These are phyloP conservation scores for Chrysolina oricalcia DNA, from an alignment of 2,888 invertebrate genomes.

Conservation along the genomic window DNA sequence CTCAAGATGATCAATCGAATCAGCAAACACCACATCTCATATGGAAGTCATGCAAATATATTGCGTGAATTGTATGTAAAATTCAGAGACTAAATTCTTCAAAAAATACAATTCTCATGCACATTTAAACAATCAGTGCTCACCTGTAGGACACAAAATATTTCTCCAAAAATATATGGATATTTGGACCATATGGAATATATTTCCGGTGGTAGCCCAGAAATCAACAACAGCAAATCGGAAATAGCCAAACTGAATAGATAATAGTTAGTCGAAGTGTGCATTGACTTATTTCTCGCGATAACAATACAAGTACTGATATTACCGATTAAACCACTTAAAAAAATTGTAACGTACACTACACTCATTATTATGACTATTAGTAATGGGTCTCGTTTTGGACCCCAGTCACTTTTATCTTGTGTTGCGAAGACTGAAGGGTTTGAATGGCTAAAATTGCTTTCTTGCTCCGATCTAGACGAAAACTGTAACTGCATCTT, in stretches of 20 bases:
- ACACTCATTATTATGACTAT: slow-evolving; percentile 80
- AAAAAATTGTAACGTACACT: slow-evolving; percentile 80
- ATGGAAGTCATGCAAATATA: too few relatives aligned
- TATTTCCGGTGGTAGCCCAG: slow-evolving; percentile 88
- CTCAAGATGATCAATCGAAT: too few relatives aligned
- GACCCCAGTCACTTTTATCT: slow-evolving; percentile 62
- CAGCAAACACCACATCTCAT: too few relatives aligned
- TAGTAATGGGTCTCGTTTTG: slow-evolving; percentile 75
- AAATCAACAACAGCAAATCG: slow-evolving; percentile 81
- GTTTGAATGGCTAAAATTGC: neutral
- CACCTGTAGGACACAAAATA: slow-evolving; percentile 83
- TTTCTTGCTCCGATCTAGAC: neutral
- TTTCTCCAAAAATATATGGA: slow-evolving; percentile 85
- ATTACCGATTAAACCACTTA: slow-evolving; percentile 86
- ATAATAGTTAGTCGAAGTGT: slow-evolving; percentile 89
- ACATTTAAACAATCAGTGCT: slow-evolving; percentile 10
- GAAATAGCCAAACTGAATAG: slow-evolving; percentile 86
- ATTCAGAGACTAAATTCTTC: too few relatives aligned
- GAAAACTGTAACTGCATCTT: neutral
- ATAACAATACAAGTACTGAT: slow-evolving; percentile 87
- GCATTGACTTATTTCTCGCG: slow-evolving; percentile 84
- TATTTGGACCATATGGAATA: slow-evolving; percentile 84
- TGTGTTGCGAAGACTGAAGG: neutral
- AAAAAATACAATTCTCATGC: too few relatives aligned
- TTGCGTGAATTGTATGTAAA: too few relatives aligned